Percentiles rank a stretch among this genome's conserved stretches.
phyloP scores from a whole-genome alignment of 1,140 invertebrate species.

The Episyrphus balteatus region DNA sequence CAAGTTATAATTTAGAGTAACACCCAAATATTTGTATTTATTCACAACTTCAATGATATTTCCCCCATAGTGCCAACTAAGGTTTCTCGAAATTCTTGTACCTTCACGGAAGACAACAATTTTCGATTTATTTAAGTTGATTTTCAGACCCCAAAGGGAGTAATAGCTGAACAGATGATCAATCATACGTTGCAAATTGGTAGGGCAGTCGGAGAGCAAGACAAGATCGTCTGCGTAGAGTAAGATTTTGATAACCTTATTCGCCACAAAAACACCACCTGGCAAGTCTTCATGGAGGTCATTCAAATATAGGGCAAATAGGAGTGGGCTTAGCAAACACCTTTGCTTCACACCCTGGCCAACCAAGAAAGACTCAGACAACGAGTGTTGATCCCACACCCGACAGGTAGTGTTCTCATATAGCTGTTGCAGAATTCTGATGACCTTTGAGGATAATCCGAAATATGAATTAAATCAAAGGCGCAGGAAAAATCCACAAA shows the following conservation, averaged over 20 bases:
- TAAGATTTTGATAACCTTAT: background rate
- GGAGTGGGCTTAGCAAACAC: background rate
- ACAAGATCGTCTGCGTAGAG: background rate
- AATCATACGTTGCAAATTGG: background rate
- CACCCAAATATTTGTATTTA: background rate
- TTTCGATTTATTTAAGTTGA: background rate
- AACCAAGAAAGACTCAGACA: background rate
- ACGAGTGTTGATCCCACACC: background rate
- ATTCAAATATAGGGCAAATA: background rate
- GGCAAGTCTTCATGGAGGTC: background rate
- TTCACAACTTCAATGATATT: background rate
- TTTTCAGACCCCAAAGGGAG: background rate
- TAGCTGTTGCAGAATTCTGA: background rate
- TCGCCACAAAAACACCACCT: background rate
- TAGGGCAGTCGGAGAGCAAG: background rate
- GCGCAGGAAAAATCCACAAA: background rate
- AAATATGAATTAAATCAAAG: background rate
- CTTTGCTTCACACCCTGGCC: background rate
- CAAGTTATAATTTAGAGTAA: background rate
- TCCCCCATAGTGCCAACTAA: background rate
- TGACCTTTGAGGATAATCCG: background rate
- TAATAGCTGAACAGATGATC: background rate
- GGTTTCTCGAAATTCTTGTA: background rate
- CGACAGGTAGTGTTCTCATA: background rate
- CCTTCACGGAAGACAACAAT: background rate